These are phyloP conservation scores for Drosophila pandora DNA, from an alignment of 1,140 invertebrate species.

Conservation along the genomic window DNA sequence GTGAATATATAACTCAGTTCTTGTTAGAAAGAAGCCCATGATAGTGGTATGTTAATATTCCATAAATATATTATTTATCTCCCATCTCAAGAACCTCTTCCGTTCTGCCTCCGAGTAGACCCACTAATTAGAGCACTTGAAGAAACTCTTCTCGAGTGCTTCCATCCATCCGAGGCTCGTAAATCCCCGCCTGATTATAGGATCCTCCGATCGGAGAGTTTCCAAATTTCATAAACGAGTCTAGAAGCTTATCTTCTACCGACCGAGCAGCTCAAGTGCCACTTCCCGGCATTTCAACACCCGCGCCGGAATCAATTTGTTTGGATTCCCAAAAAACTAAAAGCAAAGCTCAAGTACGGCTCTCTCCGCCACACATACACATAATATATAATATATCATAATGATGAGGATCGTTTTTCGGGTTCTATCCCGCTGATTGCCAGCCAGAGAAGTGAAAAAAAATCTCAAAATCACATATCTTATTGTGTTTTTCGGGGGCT, in stretches of 20 bases:
- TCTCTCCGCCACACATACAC: too few species aligned
- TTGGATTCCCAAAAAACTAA: conserved; percentile 49
- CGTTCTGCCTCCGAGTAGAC: background rate
- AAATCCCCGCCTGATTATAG: conserved; percentile 1
- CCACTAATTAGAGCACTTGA: conserved; percentile 1
- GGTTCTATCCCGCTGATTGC: conserved; percentile 3
- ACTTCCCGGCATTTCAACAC: conserved; percentile 73
- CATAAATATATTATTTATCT: background rate
- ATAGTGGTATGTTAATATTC: background rate
- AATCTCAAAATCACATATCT: conserved; percentile 43
- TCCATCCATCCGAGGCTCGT: background rate
- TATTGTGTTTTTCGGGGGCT: background rate
- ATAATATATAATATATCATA: conserved; percentile 46
- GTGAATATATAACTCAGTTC: background rate
- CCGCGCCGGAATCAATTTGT: conserved; percentile 68
- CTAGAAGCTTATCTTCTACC: conserved; percentile 31
- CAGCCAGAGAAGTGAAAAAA: conserved; percentile 38
- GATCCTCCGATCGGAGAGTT: background rate
- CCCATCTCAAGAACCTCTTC: background rate
- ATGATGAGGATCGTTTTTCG: conserved; percentile 51
- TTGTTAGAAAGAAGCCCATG: too few species aligned
- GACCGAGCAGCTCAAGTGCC: conserved; percentile 55
- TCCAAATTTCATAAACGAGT: background rate
- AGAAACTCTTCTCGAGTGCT: background rate
- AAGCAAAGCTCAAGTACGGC: conserved; percentile 63